These are phyloP conservation scores for Eulimnadia texana DNA, from an alignment of 1,140 invertebrate genomes.

Conservation along the genomic window DNA sequence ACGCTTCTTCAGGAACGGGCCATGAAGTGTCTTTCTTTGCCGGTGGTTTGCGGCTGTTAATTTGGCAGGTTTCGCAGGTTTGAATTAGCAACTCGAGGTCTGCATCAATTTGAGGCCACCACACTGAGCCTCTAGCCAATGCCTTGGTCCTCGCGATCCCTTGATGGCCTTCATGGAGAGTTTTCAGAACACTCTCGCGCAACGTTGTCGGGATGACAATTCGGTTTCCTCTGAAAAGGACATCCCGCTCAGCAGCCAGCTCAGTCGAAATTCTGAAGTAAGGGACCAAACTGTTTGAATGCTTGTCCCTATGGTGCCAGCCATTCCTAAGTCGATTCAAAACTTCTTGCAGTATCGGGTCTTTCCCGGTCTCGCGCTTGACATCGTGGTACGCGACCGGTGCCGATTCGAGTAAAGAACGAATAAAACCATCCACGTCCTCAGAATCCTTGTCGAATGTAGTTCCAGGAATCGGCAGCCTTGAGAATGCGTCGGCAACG, in stretches of 20 bases:
- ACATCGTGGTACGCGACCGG: neutral
- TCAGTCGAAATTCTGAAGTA: neutral
- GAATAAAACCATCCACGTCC: neutral
- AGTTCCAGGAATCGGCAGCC: slow-evolving; percentile 21
- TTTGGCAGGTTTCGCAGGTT: slow-evolving; percentile 23
- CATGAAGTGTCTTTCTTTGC: slow-evolving; percentile 24
- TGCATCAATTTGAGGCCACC: slow-evolving; percentile 35
- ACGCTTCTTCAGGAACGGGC: slow-evolving; percentile 28
- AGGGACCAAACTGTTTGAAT: neutral
- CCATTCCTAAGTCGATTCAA: neutral
- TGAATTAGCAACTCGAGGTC: slow-evolving; percentile 26
- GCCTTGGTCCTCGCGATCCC: slow-evolving; percentile 39
- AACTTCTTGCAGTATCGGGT: neutral
- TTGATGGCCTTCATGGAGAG: slow-evolving; percentile 33
- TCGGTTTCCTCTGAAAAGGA: neutral
- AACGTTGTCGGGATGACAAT: neutral
- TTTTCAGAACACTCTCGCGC: slow-evolving; percentile 25
- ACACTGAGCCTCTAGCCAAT: slow-evolving; percentile 33
- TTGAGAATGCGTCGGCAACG: slow-evolving; percentile 24
- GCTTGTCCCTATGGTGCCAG: neutral
- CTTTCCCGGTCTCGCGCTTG: neutral
- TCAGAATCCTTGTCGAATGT: slow-evolving; percentile 21
- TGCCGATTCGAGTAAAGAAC: neutral
- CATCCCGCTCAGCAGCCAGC: neutral
- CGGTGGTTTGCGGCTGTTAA: slow-evolving; percentile 27